Evolutionary conservation across 2,113 vertebrate genomes (phyloP).

Genomic region (Silurus glanis): DNA sequence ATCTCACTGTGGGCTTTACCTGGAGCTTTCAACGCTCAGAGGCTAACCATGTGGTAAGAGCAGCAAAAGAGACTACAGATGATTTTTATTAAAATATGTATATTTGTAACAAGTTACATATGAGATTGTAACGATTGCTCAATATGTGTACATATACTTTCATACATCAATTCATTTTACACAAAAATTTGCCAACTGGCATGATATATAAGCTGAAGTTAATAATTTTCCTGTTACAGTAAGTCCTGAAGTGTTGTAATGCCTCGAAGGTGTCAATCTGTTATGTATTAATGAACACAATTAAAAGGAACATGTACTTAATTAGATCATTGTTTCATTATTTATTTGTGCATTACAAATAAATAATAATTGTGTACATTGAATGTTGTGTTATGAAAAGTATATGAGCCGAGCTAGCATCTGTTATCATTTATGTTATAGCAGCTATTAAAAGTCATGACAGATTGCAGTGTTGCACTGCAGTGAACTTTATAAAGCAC

Average conservation of each 20-base stretch:
- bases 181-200: background rate
- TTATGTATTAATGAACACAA: background rate
- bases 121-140: background rate
- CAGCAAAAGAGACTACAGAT: background rate
- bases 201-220: background rate
- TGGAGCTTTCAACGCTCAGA: constrained; percentile 89
- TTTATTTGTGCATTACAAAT: background rate
- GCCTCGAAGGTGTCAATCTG: background rate
- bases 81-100: background rate
- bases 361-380: background rate
- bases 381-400: background rate
- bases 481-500: background rate
- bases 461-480: background rate
- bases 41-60: constrained; percentile 67
- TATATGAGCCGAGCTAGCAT: background rate
- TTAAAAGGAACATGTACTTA: too few relatives aligned
- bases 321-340: background rate
- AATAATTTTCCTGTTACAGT: background rate
- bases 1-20: constrained; percentile 82
- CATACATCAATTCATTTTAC: background rate
- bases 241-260: background rate
- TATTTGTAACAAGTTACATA: background rate
- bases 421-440: background rate
- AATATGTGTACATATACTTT: background rate
- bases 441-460: background rate